Evolutionary conservation across 1,140 invertebrate genomes (phyloP).

Genomic region (Bombus balteatus): DNA sequence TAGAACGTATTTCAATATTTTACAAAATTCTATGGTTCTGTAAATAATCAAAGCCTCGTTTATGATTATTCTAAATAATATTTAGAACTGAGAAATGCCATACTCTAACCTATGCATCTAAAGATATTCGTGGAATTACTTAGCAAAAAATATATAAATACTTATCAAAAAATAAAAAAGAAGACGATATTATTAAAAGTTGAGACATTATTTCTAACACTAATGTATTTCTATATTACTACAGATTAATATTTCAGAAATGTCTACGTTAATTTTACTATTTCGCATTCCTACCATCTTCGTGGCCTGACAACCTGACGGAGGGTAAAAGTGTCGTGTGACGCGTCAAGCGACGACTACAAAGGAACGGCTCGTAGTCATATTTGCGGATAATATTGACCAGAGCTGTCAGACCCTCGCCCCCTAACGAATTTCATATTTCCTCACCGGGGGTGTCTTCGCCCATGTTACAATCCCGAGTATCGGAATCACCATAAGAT

Average conservation of each 20-base stretch:
- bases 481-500: conserved; percentile 53
- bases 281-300: neutral
- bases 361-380: conserved; percentile 55
- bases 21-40: neutral
- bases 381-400: conserved; percentile 79
- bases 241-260: conserved; percentile 17
- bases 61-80: neutral
- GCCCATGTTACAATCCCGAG: conserved; percentile 47
- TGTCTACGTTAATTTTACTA: conserved; percentile 36
- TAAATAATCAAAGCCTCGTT: neutral
- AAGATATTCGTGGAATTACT: neutral
- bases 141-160: no score
- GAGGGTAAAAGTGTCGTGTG: conserved; percentile 44
- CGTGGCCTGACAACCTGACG: conserved; percentile 26
- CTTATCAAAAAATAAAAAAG: neutral
- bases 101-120: neutral
- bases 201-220: neutral
- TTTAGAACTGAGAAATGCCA: neutral
- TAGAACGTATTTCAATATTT: neutral
- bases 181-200: neutral
- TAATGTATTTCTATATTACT: neutral
- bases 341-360: conserved; percentile 40
- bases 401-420: conserved; percentile 65
- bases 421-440: conserved; percentile 65
- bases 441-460: conserved; percentile 45